A percentile compares a stretch with the other conserved stretches of the same genome.
phyloP scores from a whole-genome alignment of 1,140 invertebrate species.

The Drosophila nikananu region DNA sequence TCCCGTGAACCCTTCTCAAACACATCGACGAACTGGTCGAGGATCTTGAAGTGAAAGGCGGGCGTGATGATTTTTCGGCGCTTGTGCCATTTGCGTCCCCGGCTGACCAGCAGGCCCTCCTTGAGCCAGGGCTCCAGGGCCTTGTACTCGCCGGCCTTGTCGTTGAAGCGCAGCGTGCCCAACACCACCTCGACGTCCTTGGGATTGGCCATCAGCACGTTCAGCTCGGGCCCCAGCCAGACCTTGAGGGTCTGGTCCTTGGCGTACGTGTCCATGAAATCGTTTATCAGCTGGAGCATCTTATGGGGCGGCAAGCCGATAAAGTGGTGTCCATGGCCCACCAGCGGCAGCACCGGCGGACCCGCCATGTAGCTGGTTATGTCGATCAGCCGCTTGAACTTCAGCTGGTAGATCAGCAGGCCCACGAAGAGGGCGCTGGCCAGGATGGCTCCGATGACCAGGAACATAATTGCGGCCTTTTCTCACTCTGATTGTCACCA shows the following conservation, averaged over 20 bases:
- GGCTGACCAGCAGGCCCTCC: slow-evolving; percentile 89
- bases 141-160: slow-evolving; percentile 87
- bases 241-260: slow-evolving; percentile 86
- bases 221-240: slow-evolving; percentile 76
- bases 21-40: slow-evolving; percentile 90
- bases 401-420: slow-evolving; percentile 66
- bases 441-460: slow-evolving; percentile 53
- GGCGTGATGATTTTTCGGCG: slow-evolving; percentile 94
- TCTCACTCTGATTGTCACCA: neutral
- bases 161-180: slow-evolving; percentile 67
- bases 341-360: slow-evolving; percentile 60
- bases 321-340: slow-evolving; percentile 78
- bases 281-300: slow-evolving; percentile 24
- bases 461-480: slow-evolving; percentile 42
- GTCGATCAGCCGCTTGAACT: slow-evolving; percentile 72
- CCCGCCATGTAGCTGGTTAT: slow-evolving; percentile 68
- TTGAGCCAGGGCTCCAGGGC: slow-evolving; percentile 91
- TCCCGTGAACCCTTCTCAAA: slow-evolving; percentile 90
- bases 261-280: slow-evolving; percentile 49
- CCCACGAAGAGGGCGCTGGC: slow-evolving; percentile 55
- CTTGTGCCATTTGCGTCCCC: slow-evolving; percentile 90
- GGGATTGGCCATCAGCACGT: slow-evolving; percentile 67
- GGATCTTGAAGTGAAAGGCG: slow-evolving; percentile 94
- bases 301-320: slow-evolving; percentile 62
- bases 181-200: slow-evolving; percentile 74